Base-by-base conservation (phyloP, 2,797 vertebrate genomes). In the Lepilemur septentrionalis region DNA sequence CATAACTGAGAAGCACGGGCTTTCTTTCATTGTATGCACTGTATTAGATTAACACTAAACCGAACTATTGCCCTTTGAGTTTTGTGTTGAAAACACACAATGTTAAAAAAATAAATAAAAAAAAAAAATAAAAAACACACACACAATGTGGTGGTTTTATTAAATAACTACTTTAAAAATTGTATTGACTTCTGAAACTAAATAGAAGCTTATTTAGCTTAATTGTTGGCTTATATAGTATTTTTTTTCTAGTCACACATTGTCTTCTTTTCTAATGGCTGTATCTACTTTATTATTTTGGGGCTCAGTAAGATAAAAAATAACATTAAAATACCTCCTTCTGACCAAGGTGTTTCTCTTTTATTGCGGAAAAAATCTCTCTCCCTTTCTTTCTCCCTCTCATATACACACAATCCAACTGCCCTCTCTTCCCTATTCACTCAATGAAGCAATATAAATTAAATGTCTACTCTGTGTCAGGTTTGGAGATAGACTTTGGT, bases 161-260 rank as follows among this genome's bases (percentile, higher is more conserved):
- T 76, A 91, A 95, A 87, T 79, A 82, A 76, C 65, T 75, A 61
- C 38, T 89, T 95, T 84, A 88, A 88, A 95, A 89, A 73, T 86
- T 73, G 4, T 67, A 82, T 91, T 63, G 69, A 94, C 22, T 80
- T 15, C 55, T 76, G 7, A 83, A 79, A 83, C 43, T 76, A 88
- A 91, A 43, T 81, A 59, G 59, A 93, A 79, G 32, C 32, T 91
- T 67, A 48, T 85, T 96, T 48, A 48, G 41, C 72, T 95, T 91
- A 92, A 67, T 20, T 78, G 17, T 91, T 20, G 75, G 75, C 5
- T 80, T 28, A 20, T 78, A 2, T n/a, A 61, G 22, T 82, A 25
- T 67, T 88, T 76, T 89, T 83, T 95, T 96, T 91, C 46, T 90
- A 81, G 9, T 73, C 20, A 70, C 25, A 46, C 61, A 50, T 70